Percentiles rank a stretch among this genome's conserved stretches.
Evolutionary conservation across 2,797 vertebrate species (phyloP).

Genomic region (Acipenser transmontanus): DNA sequence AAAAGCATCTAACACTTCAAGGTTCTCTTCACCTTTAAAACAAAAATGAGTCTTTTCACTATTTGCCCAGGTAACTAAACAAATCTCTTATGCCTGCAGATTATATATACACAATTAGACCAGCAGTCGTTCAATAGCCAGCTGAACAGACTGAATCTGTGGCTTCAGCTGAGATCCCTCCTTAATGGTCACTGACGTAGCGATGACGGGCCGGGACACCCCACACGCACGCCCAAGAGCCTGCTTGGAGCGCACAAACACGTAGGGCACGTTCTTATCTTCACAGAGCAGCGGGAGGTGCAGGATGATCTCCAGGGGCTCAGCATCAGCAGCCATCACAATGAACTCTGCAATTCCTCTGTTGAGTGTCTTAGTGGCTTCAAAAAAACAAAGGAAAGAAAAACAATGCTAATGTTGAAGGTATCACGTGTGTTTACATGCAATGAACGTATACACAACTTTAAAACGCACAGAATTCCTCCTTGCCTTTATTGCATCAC

Average conservation of each 20-base stretch:
- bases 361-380: conserved; percentile 95
- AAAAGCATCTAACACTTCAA: no score
- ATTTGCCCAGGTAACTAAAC: no score
- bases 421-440: no score
- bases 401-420: no score
- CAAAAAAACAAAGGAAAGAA: no score
- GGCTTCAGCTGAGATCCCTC: conserved; percentile 94
- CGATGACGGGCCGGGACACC: conserved; percentile 88
- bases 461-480: no score
- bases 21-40: no score
- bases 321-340: conserved; percentile 93
- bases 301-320: conserved; percentile 94
- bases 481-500: no score
- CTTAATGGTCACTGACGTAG: conserved; percentile 93
- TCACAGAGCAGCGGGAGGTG: conserved; percentile 90
- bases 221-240: conserved; percentile 88
- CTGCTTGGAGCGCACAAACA: conserved; percentile 95
- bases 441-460: no score
- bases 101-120: conserved; percentile 53
- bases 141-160: conserved; percentile 92
- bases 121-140: conserved; percentile 88
- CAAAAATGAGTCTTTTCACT: no score
- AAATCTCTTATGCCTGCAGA: no score
- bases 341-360: conserved; percentile 94
- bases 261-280: conserved; percentile 93